A percentile compares a stretch with the other conserved stretches of the same genome.
Evolutionary conservation across 2,113 vertebrate species (phyloP).

Genomic region (Megaptera novaeangliae): DNA sequence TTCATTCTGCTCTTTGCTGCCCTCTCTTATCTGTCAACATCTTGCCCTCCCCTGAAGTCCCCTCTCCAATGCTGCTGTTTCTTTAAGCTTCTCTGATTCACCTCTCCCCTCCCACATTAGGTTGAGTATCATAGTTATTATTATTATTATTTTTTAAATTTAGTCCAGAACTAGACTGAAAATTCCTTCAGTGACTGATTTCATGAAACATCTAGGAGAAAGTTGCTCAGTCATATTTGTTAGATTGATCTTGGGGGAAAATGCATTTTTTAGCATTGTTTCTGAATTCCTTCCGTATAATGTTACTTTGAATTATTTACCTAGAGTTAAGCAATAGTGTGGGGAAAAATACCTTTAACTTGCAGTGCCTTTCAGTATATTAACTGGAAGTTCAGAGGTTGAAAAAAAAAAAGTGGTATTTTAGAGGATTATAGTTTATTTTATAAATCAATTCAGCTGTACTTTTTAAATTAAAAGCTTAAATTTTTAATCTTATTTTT

Average conservation of each 20-base stretch:
- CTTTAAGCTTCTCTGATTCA: not conserved
- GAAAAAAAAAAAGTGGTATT: not conserved
- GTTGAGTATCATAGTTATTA: not conserved
- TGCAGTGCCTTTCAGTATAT: not conserved
- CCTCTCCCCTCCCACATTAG: not conserved
- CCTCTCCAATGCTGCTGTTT: not conserved
- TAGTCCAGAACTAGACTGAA: not conserved
- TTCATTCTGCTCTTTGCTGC: not conserved
- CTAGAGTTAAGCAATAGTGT: not conserved
- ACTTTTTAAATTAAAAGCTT: not conserved
- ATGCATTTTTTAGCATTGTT: not conserved
- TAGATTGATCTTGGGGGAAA: not conserved
- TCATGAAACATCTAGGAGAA: not conserved
- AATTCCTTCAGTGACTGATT: not conserved
- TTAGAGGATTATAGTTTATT: slow-evolving; percentile 23
- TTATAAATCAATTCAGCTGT: not conserved
- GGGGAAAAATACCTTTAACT: not conserved
- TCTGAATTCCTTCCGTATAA: not conserved
- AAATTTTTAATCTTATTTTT: slow-evolving; percentile 2
- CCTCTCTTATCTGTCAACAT: not conserved
- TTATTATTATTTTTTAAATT: not conserved
- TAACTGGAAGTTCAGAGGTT: not conserved
- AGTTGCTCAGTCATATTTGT: not conserved
- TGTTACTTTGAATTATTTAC: slow-evolving; percentile 23
- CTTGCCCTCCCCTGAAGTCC: not conserved